Percentiles rank a stretch among this genome's conserved stretches.
Evolutionary conservation across 2,113 vertebrate genomes (phyloP).

Genomic region (Cyprinodon brontotheroides): DNA sequence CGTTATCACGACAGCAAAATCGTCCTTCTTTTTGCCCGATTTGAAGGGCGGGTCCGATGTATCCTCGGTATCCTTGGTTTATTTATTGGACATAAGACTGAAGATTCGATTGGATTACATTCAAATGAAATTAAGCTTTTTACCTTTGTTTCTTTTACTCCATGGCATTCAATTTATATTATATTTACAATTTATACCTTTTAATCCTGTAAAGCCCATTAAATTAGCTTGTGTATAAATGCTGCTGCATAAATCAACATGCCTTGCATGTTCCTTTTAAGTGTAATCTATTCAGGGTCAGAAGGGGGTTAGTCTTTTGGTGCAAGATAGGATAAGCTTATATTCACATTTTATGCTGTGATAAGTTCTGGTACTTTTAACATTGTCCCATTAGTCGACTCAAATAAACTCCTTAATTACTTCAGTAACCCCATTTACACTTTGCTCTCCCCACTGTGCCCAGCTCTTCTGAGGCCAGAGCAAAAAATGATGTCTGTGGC

Average conservation of each 20-base stretch:
- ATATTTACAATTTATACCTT: not conserved
- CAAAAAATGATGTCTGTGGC: conserved; percentile 7
- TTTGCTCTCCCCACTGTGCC: conserved; percentile 20
- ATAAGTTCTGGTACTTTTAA: not conserved
- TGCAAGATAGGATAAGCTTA: not conserved
- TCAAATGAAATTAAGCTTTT: too few relatives aligned
- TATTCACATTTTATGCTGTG: not conserved
- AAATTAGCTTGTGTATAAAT: not conserved
- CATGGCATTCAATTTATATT: not conserved
- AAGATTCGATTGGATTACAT: too few relatives aligned
- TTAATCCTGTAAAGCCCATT: not conserved
- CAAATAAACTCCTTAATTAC: conserved; percentile 47
- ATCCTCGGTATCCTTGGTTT: too few relatives aligned
- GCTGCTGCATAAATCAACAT: not conserved
- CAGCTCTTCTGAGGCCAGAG: conserved; percentile 22
- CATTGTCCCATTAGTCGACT: conserved; percentile 11
- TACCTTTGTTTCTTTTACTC: too few relatives aligned
- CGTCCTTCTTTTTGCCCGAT: too few relatives aligned
- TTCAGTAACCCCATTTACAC: conserved; percentile 45
- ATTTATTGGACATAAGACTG: too few relatives aligned
- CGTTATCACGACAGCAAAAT: too few relatives aligned
- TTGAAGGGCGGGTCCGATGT: too few relatives aligned
- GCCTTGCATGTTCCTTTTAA: not conserved
- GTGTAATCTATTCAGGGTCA: not conserved
- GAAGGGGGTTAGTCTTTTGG: not conserved